Evolutionary conservation across 2,113 vertebrate species (phyloP).

Genomic region (Psammodynastes pulverulentus): DNA sequence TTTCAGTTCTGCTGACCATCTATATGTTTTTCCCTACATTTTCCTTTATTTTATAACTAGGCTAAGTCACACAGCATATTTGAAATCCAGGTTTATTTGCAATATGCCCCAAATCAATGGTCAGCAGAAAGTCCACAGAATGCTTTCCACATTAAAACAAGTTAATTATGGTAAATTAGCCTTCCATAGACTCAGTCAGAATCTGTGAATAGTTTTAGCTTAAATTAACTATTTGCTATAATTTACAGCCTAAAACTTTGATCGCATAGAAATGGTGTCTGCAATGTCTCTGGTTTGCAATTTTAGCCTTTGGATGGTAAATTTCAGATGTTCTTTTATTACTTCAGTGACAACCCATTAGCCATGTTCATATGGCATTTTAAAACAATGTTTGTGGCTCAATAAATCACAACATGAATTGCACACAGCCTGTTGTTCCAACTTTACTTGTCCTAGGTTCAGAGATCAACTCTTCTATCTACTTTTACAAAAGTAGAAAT

Average conservation of each 20-base stretch:
- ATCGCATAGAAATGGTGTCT: background rate
- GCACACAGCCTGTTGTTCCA: background rate
- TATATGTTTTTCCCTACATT: background rate
- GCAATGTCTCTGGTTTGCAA: background rate
- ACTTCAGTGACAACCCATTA: background rate
- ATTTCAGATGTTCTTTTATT: background rate
- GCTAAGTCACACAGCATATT: background rate
- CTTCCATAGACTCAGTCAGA: background rate
- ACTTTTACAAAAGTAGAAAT: background rate
- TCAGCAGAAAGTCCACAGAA: background rate
- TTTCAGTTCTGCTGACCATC: background rate
- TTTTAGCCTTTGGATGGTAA: background rate
- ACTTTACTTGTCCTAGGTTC: background rate
- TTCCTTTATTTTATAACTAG: background rate
- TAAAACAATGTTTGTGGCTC: background rate
- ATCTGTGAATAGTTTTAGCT: background rate
- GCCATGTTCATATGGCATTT: background rate
- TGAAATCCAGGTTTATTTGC: background rate
- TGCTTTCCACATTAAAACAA: background rate
- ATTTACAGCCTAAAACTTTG: background rate
- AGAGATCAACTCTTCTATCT: background rate
- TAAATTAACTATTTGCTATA: background rate
- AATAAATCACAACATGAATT: background rate
- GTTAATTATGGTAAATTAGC: background rate
- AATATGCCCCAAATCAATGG: background rate